Evolutionary conservation across 2,113 vertebrate genomes (phyloP), one percentile per base, ranked within the genome.

Genomic region (Grallaria varia): DNA sequence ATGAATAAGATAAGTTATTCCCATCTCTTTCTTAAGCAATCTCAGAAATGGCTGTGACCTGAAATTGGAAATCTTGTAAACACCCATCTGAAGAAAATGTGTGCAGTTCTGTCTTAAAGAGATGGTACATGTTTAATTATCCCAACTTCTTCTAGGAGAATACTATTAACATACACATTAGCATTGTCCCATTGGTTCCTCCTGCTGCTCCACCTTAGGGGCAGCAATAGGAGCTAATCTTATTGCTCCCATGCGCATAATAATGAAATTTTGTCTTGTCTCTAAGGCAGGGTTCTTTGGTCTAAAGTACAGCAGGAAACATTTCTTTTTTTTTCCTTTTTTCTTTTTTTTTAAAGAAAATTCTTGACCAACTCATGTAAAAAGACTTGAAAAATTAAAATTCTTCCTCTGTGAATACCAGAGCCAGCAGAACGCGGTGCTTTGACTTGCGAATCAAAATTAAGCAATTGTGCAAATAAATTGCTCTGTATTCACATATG

Each of bases 11-110:
- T 98, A 98, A 98, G 98, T 98, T 97, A 97, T 98, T 95, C 97
- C 96, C 96, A 97, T 98, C 97, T 97, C 97, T 98, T 98, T 98
- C 98, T 98, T 98, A 98, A 98, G 97, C 98, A 98, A 95, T 98
- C 97, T 97, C 96, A 97, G 97, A 98, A 98, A 98, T 96, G 98
- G 96, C 98, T 98, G 96, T 98, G 98, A 98, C 98, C 98, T 98
- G 98, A 98, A 98, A 98, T 98, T 98, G 98, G 98, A 98, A 98
- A 98, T 98, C 98, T 98, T 98, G 98, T 98, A 98, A 98, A 98
- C 98, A 98, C 97, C 98, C 98, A 98, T 98, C 98, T 96, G 84
- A 97, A 98, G 98, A 98, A 97, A 98, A 98, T 98, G 98, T 96
- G 98, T 87, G 97, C 96, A 21, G 94, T 96, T 98, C 97, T 97